These are phyloP conservation scores for Upupa epops DNA, from an alignment of 2,113 vertebrate genomes.

Conservation along the genomic window DNA sequence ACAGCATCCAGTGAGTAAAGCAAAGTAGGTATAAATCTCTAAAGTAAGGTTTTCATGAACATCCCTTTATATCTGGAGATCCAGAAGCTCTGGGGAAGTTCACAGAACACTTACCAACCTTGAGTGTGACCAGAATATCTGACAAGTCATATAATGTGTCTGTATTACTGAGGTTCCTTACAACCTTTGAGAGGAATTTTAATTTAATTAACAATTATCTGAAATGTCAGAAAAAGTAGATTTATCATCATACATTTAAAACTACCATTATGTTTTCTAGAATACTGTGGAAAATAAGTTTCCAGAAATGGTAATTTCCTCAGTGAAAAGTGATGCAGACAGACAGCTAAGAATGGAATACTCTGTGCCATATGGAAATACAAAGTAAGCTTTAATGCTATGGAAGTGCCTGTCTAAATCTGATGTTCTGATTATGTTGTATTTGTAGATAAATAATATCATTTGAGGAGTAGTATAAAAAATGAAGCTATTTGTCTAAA, in stretches of 20 bases:
- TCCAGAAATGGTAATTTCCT: not conserved
- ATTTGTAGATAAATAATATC: not conserved
- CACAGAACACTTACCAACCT: not conserved
- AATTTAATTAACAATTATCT: not conserved
- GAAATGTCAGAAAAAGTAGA: not conserved
- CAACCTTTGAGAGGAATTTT: slow-evolving; percentile 1
- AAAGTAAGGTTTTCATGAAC: not conserved
- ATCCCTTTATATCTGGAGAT: not conserved
- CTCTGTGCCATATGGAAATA: not conserved
- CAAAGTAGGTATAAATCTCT: not conserved
- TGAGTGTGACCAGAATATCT: not conserved
- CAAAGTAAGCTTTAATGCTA: not conserved
- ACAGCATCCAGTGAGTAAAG: not conserved
- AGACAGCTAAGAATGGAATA: not conserved
- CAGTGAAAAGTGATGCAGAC: not conserved
- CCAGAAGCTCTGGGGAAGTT: not conserved
- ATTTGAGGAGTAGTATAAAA: not conserved
- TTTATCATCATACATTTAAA: not conserved
- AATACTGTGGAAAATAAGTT: not conserved
- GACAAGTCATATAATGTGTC: not conserved
- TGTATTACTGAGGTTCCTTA: slow-evolving; percentile 16
- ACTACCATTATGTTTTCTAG: not conserved
- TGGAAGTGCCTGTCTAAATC: not conserved
- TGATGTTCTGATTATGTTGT: not conserved
- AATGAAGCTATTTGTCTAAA: not conserved